These are phyloP conservation scores for Petrophora chlorosata DNA, from an alignment of 2,888 invertebrate species.

Conservation along the genomic window DNA sequence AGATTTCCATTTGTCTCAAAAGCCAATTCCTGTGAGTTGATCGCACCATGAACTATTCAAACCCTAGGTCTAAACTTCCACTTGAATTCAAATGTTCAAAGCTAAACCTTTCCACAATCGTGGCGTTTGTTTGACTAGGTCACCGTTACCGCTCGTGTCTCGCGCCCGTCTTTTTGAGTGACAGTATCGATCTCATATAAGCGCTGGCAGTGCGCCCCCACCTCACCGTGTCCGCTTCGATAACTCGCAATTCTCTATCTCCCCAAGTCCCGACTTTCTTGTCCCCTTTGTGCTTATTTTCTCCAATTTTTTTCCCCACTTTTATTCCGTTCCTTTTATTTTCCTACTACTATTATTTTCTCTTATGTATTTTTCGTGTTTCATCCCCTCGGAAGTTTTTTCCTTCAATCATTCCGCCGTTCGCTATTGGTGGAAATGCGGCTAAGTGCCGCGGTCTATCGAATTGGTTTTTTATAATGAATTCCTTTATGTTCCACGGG, in stretches of 20 bases:
- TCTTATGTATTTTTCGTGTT: conserved; percentile 81
- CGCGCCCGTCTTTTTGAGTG: conserved; percentile 58
- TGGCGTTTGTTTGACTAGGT: no score
- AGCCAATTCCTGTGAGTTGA: no score
- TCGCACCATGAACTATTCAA: no score
- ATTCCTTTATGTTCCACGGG: conserved; percentile 65
- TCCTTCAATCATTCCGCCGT: conserved; percentile 73
- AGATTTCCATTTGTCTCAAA: no score
- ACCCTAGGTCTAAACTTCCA: no score
- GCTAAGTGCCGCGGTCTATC: conserved; percentile 66
- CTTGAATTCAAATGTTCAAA: no score
- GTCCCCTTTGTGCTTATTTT: conserved; percentile 82
- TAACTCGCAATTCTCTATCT: conserved; percentile 83
- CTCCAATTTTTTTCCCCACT: conserved; percentile 79
- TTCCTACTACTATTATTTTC: conserved; percentile 80
- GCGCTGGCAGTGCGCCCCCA: conserved; percentile 68
- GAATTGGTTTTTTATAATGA: conserved; percentile 76
- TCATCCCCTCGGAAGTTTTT: conserved; percentile 69
- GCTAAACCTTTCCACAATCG: no score
- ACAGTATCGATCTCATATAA: conserved; percentile 81
- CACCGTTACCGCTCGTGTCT: conserved; percentile 34
- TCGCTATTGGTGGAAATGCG: conserved; percentile 77
- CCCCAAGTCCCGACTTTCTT: conserved; percentile 73
- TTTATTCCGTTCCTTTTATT: conserved; percentile 77
- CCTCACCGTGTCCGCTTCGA: conserved; percentile 77